phyloP scores from a whole-genome alignment of 2,888 invertebrate species.

The Erebia palarica region DNA sequence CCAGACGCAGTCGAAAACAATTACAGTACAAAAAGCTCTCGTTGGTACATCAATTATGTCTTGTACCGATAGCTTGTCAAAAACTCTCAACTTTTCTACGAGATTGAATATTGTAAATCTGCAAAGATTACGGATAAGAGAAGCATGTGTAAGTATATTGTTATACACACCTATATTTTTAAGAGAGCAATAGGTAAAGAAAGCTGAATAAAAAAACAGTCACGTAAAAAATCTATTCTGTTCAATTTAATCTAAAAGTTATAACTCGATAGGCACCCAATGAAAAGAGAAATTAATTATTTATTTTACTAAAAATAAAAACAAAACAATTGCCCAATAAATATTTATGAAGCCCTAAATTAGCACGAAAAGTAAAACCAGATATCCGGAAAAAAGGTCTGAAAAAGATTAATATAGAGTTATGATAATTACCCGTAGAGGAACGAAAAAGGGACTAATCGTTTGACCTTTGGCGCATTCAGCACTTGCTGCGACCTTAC shows the following conservation, averaged over 20 bases:
- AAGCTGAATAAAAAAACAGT: background rate
- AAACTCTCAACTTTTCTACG: constrained; percentile 1
- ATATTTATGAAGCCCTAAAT: too few species aligned
- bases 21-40: constrained; percentile 11
- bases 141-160: background rate
- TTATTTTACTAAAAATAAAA: too few species aligned
- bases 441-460: constrained; percentile 7
- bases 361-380: too few species aligned
- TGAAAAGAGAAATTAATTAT: too few species aligned
- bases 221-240: too few species aligned
- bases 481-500: constrained; percentile 42
- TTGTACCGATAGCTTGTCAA: background rate
- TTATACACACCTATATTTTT: background rate
- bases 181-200: background rate
- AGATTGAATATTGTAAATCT: constrained; percentile 7
- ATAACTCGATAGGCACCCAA: too few species aligned
- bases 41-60: constrained; percentile 10
- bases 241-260: too few species aligned
- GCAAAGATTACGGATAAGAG: background rate
- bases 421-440: background rate
- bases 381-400: too few species aligned
- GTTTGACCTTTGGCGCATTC: constrained; percentile 38
- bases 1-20: constrained; percentile 17
- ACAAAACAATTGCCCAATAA: too few species aligned
- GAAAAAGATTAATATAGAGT: too few species aligned